phyloP scores from a whole-genome alignment of 2,113 vertebrate species.

The Ciconia stormi region DNA sequence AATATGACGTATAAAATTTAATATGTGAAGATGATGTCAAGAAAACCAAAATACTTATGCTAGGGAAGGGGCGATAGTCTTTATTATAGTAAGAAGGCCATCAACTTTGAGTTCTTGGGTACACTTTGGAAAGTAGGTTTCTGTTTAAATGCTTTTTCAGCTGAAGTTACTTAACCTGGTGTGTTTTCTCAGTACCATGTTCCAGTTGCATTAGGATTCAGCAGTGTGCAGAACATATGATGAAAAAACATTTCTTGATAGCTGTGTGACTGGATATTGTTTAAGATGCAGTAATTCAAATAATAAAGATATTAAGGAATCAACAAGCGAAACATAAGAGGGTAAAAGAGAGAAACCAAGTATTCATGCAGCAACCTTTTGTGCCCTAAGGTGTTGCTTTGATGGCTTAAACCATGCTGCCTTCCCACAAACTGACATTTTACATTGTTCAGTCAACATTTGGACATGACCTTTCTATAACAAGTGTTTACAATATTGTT shows the following conservation, averaged over 20 bases:
- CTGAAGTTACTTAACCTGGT: background rate
- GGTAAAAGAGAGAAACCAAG: background rate
- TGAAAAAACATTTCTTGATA: background rate
- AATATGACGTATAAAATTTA: background rate
- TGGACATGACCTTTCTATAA: background rate
- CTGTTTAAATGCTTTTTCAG: background rate
- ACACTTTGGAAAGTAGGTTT: background rate
- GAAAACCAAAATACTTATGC: background rate
- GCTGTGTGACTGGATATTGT: background rate
- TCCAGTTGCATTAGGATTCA: background rate
- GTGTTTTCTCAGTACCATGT: background rate
- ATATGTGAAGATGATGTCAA: background rate
- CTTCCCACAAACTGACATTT: background rate
- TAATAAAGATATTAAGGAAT: background rate
- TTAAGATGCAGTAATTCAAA: background rate
- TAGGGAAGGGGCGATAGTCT: background rate
- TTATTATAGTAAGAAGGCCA: background rate
- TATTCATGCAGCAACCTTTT: background rate
- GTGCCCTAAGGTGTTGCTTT: background rate
- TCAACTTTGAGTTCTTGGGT: background rate
- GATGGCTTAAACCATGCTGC: background rate
- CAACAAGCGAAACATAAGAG: background rate
- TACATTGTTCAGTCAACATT: background rate
- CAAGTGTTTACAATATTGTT: background rate
- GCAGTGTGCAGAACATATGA: background rate